These are phyloP conservation scores for Neodiprion virginianus DNA, from an alignment of 1,140 invertebrate species.

Conservation along the genomic window DNA sequence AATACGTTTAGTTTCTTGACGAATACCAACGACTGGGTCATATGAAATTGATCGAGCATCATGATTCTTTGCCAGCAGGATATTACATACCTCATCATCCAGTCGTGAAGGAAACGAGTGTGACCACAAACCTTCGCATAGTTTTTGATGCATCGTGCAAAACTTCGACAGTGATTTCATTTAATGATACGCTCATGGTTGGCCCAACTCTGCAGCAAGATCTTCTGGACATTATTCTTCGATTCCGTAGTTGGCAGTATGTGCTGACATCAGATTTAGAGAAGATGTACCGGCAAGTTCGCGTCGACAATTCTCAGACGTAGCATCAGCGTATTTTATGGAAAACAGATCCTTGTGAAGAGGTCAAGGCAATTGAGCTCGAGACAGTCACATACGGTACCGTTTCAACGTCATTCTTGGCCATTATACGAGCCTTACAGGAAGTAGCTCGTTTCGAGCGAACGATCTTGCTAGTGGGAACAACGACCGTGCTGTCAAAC, in stretches of 20 bases:
- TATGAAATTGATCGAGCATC: conserved; percentile 13
- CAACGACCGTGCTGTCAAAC: conserved; percentile 35
- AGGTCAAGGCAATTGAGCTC: conserved; percentile 19
- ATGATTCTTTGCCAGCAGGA: not conserved
- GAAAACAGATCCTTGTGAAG: not conserved
- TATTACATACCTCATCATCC: conserved; percentile 30
- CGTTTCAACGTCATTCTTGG: conserved; percentile 27
- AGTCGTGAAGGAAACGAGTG: conserved; percentile 22
- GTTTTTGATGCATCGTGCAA: conserved; percentile 25
- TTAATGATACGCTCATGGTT: not conserved
- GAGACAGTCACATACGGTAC: conserved; percentile 33
- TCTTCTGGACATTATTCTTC: no score
- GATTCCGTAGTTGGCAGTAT: no score
- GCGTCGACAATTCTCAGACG: no score
- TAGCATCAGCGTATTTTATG: no score
- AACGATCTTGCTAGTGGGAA: conserved; percentile 36
- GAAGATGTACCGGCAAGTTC: no score
- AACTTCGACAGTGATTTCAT: conserved; percentile 19
- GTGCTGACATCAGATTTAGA: no score
- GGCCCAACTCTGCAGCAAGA: no score
- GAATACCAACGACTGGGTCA: conserved; percentile 39
- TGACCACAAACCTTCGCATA: conserved; percentile 26
- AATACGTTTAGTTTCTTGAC: conserved; percentile 27
- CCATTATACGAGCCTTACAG: conserved; percentile 29
- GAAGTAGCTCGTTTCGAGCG: conserved; percentile 42